Base-by-base conservation (phyloP, 2,113 vertebrate species). In the Etheostoma cragini region DNA sequence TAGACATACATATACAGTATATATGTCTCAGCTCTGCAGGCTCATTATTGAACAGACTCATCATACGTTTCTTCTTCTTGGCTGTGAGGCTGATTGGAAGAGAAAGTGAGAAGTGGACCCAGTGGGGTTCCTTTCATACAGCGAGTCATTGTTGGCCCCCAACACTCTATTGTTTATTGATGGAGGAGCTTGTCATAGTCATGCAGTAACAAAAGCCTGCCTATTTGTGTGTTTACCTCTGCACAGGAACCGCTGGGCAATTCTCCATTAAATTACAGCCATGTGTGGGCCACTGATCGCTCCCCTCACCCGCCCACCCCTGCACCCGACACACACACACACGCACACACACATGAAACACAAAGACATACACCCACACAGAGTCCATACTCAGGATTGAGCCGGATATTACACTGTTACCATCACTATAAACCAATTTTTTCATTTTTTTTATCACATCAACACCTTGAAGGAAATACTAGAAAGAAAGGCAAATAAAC, bases 121-220 rank as follows among this genome's bases (percentile, higher is more conserved):
- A 83, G 92, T 79, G 81, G 91, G 91, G 86, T 77, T 87, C 80
- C 82, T 71, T 87, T 87, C 85, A 91, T 92, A 93, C 91, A 92
- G 85, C 88, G 78, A 83, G 78, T 75, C 81, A 87, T 86, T 91
- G 89, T 89, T 66, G 80, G 81, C 84, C 85, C 8, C 35, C 91
- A 87, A 71, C 89, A 85, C 92, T 87, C 94, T 60, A 80, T 94
- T 87, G 92, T 93, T 95, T 87, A 70, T 82, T 93, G 86, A 93
- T 80, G 82, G 87, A 87, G 92, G 93, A 91, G 90, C 94, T 96
- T 97, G 95, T 94, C 96, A 95, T 96, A 95, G 95, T 94, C 91
- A 19, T 90, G 94, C 88, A 91, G 80, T 78, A 92, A 92, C 92
- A 94, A 93, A 90, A 92, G 92, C 92, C 89, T 77, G 83, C 87